A percentile compares a stretch with the other conserved stretches of the same genome.
Evolutionary conservation across 2,113 vertebrate species (phyloP).

Genomic region (Ptychochromis oligacanthus): DNA sequence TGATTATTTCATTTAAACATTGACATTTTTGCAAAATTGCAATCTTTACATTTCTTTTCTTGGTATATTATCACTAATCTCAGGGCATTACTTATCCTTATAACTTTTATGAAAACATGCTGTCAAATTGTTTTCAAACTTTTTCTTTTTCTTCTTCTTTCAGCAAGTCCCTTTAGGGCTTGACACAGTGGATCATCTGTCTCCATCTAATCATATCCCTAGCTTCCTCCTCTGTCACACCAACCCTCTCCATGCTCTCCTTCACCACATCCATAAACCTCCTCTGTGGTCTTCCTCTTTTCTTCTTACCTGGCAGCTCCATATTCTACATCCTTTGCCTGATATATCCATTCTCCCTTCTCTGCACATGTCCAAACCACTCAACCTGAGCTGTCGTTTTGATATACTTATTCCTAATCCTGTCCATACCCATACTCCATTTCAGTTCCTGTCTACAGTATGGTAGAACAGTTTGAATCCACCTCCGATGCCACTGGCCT

Average conservation of each 20-base stretch:
- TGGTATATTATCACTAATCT: neutral
- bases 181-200: too few species aligned
- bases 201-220: neutral
- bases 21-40: neutral
- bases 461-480: neutral
- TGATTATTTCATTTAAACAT: neutral
- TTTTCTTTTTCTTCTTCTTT: neutral
- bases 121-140: too few species aligned
- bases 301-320: neutral
- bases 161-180: too few species aligned
- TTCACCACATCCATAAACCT: accelerated
- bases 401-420: neutral
- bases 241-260: neutral
- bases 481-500: neutral
- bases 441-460: neutral
- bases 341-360: neutral
- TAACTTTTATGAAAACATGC: too few species aligned
- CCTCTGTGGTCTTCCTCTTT: neutral
- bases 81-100: too few species aligned
- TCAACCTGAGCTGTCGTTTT: neutral
- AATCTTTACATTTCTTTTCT: neutral
- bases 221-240: neutral
- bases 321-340: neutral
- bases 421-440: neutral
- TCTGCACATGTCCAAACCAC: neutral